Evolutionary conservation across 2,888 invertebrate species (phyloP).

Genomic region (Allolobophora icterica): DNA sequence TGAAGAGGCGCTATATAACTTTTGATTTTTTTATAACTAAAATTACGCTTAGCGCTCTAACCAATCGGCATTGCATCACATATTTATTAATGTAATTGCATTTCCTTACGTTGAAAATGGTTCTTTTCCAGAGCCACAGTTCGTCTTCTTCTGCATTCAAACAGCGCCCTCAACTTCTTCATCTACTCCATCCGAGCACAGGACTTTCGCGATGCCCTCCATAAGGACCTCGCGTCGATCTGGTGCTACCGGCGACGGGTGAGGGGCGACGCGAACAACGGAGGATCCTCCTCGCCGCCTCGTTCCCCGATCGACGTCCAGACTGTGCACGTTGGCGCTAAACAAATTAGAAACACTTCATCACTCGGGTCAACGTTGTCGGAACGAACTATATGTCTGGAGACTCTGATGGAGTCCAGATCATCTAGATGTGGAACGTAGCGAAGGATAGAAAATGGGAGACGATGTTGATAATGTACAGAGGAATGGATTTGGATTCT

Average conservation of each 20-base stretch:
- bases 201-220: slow-evolving; percentile 19
- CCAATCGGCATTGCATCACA: no score
- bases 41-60: no score
- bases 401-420: no score
- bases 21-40: no score
- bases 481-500: not conserved
- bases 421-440: not conserved
- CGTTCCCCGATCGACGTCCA: not conserved
- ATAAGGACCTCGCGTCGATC: slow-evolving; percentile 3
- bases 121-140: not conserved
- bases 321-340: not conserved
- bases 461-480: not conserved
- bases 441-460: not conserved
- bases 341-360: not conserved
- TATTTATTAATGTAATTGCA: no score
- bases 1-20: no score
- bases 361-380: not conserved
- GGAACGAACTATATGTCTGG: not conserved
- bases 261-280: not conserved
- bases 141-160: slow-evolving; percentile 1
- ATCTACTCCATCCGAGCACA: not conserved
- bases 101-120: not conserved
- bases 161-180: slow-evolving; percentile 26
- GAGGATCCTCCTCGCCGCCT: not conserved
- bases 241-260: not conserved